Conservation (phyloP, 2,113 vertebrate species). For the Murina feae region DNA sequence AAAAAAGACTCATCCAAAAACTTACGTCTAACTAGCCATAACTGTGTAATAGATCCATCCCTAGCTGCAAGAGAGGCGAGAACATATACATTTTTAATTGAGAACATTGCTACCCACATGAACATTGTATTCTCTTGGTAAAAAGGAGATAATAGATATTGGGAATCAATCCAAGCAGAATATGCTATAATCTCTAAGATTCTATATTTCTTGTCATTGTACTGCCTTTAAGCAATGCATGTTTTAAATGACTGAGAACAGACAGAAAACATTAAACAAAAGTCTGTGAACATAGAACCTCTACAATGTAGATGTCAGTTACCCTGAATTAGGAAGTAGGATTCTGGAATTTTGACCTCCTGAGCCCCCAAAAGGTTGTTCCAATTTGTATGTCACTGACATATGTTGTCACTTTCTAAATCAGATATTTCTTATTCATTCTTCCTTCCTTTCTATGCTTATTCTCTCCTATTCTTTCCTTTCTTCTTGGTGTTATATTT, state of each 20-base stretch:
- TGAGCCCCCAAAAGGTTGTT: not conserved
- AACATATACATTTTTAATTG: not conserved
- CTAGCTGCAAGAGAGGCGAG: not conserved
- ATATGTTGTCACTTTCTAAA: not conserved
- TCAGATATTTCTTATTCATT: not conserved
- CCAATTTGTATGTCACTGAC: not conserved
- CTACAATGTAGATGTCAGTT: not conserved
- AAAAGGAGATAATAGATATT: not conserved
- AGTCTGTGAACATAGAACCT: not conserved
- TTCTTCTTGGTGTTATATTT: not conserved
- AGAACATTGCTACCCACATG: not conserved
- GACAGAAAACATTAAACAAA: not conserved
- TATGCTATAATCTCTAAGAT: not conserved
- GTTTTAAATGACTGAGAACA: not conserved
- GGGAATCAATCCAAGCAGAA: not conserved
- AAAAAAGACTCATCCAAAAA: not conserved
- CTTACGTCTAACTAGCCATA: not conserved
- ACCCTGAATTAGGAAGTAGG: not conserved
- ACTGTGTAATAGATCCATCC: not conserved
- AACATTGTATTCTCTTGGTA: not conserved
- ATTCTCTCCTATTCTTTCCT: not conserved
- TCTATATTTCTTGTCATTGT: not conserved
- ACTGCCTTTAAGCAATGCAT: not conserved
- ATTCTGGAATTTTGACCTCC: not conserved
- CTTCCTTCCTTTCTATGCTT: not conserved